phyloP scores from a whole-genome alignment of 92 coral and sea anemone genomes.

The Zoanthus gigantus region DNA sequence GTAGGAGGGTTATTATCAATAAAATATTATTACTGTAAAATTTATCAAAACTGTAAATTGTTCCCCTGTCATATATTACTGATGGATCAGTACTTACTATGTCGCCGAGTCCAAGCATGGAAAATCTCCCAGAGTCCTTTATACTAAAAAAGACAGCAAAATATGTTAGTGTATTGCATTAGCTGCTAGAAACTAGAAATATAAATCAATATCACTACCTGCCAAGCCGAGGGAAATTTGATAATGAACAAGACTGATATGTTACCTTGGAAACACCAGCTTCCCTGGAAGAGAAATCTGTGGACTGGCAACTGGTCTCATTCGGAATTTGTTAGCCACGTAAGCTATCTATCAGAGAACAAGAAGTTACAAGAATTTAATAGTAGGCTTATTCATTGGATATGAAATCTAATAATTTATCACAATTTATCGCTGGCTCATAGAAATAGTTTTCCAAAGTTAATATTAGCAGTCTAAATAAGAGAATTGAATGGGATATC shows the following conservation, averaged over 20 bases:
- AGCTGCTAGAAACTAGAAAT: neutral
- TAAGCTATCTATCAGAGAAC: conserved; percentile 70
- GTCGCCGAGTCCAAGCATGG: conserved; percentile 99
- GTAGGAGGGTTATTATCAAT: too few relatives aligned
- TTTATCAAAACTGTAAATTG: too few relatives aligned
- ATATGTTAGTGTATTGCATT: neutral
- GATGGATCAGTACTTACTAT: conserved; percentile 73
- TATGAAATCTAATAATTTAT: neutral
- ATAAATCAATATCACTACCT: neutral
- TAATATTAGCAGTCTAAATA: too few relatives aligned
- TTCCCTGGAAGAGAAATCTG: conserved; percentile 98
- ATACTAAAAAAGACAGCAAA: conserved; percentile 57
- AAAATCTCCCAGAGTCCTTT: conserved; percentile 89
- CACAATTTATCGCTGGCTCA: too few relatives aligned
- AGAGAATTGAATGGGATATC: too few relatives aligned
- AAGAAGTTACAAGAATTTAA: neutral
- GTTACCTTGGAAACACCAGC: conserved; percentile 94
- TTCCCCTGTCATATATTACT: too few relatives aligned
- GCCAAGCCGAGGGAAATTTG: neutral
- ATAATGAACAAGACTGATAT: neutral
- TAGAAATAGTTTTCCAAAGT: too few relatives aligned
- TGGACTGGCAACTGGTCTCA: conserved; percentile 73
- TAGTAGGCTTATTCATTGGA: neutral
- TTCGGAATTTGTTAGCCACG: conserved; percentile 89
- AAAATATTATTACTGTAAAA: too few relatives aligned